Evolutionary conservation across 2,113 vertebrate species (phyloP).

Genomic region (Corythornis madagascariensis): DNA sequence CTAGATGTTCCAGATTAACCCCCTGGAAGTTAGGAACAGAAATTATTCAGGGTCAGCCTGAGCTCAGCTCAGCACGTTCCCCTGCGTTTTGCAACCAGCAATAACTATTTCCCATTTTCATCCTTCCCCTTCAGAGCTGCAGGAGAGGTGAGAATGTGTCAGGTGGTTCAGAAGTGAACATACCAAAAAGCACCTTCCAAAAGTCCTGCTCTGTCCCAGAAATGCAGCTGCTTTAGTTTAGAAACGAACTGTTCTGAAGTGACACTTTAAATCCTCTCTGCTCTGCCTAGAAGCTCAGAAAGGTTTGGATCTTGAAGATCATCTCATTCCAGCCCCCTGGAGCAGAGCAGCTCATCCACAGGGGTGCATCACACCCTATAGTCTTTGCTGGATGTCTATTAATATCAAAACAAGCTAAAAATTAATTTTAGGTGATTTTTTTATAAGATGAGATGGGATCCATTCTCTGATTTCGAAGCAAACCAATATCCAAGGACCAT

Average conservation of each 20-base stretch:
- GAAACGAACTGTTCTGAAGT: not conserved
- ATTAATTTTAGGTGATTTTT: not conserved
- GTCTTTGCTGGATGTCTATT: not conserved
- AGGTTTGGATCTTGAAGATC: not conserved
- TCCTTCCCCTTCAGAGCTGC: not conserved
- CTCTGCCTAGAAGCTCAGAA: not conserved
- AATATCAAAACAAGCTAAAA: not conserved
- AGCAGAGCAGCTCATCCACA: not conserved
- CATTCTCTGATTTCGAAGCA: not conserved
- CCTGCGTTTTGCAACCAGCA: not conserved
- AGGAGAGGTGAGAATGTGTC: not conserved
- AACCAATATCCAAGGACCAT: not conserved
- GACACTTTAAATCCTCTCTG: not conserved
- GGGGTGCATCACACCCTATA: not conserved
- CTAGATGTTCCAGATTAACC: not conserved
- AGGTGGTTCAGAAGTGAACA: not conserved
- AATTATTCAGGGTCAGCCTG: not conserved
- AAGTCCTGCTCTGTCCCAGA: not conserved
- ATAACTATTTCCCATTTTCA: not conserved
- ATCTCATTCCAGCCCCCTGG: not conserved
- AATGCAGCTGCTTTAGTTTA: not conserved
- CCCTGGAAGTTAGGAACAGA: too few relatives aligned
- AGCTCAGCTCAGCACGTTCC: not conserved
- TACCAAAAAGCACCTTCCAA: too few relatives aligned
- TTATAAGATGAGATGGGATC: fast-evolving